These are phyloP conservation scores for Platanista minor DNA, from an alignment of 2,113 vertebrate genomes.

Conservation along the genomic window DNA sequence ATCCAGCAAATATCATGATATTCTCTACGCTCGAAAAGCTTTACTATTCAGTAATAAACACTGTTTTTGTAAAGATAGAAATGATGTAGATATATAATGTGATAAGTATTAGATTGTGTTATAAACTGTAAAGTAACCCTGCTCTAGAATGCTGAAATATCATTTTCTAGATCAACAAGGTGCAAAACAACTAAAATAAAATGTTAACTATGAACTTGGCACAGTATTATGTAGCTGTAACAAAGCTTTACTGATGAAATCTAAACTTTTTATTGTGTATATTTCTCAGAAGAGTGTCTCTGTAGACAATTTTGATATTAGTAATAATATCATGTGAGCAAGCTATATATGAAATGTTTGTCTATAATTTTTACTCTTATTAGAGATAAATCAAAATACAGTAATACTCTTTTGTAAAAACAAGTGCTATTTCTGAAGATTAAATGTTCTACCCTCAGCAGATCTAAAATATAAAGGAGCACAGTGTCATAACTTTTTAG, in stretches of 20 bases:
- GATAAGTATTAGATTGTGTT: constrained; percentile 25
- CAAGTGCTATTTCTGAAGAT: neutral
- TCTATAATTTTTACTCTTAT: neutral
- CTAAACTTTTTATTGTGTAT: neutral
- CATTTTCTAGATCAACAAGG: constrained; percentile 35
- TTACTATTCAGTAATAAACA: constrained; percentile 66
- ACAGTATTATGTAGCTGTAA: neutral
- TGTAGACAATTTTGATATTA: neutral
- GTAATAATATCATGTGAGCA: neutral
- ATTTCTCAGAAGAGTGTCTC: neutral
- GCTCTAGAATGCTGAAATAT: constrained; percentile 23
- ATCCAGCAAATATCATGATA: constrained; percentile 45
- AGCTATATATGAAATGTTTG: neutral
- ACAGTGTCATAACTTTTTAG: neutral
- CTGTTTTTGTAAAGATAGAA: constrained; percentile 36
- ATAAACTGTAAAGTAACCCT: constrained; percentile 8
- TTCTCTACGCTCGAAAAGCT: constrained; percentile 45
- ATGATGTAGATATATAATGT: neutral
- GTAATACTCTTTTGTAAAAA: neutral
- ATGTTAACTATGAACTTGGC: neutral
- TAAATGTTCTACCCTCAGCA: neutral
- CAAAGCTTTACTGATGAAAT: neutral
- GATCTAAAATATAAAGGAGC: neutral
- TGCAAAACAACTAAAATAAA: constrained; percentile 31
- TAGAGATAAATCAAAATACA: neutral